These are phyloP conservation scores for Xiphias gladius DNA, from an alignment of 2,113 vertebrate genomes.

Conservation along the genomic window DNA sequence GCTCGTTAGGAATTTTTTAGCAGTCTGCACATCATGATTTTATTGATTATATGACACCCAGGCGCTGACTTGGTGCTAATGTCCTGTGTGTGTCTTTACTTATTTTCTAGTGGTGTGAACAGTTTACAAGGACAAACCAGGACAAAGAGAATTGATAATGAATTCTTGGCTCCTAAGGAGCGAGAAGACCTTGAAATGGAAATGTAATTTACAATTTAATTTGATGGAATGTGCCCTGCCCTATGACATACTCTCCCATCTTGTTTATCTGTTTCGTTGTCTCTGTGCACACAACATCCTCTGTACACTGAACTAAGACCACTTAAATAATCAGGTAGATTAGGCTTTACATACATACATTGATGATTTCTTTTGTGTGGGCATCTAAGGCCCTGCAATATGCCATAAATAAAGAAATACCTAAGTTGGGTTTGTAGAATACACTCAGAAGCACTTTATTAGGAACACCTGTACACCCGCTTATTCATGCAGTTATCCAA, in stretches of 20 bases:
- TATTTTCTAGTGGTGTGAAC: neutral
- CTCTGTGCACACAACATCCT: too few relatives aligned
- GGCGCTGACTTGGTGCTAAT: neutral
- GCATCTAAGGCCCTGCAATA: too few relatives aligned
- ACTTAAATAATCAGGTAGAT: too few relatives aligned
- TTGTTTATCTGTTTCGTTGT: slow-evolving; percentile 10
- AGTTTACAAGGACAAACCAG: slow-evolving; percentile 44
- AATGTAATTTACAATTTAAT: slow-evolving; percentile 60
- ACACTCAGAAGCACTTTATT: neutral
- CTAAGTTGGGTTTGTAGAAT: too few relatives aligned
- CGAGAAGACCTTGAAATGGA: slow-evolving; percentile 61
- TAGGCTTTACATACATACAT: too few relatives aligned
- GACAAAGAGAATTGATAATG: slow-evolving; percentile 51
- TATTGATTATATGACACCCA: slow-evolving; percentile 11
- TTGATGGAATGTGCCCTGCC: slow-evolving; percentile 54
- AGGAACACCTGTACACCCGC: too few relatives aligned
- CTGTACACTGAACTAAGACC: too few relatives aligned
- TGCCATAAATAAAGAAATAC: too few relatives aligned
- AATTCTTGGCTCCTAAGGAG: slow-evolving; percentile 52
- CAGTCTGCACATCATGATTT: neutral
- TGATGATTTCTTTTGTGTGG: too few relatives aligned
- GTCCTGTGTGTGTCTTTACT: slow-evolving; percentile 13
- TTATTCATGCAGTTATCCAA: too few relatives aligned
- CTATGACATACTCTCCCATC: slow-evolving; percentile 26
- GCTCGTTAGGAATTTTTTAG: neutral